These are phyloP conservation scores for Belonocnema kinseyi DNA, from an alignment of 1,140 invertebrate species.

Conservation along the genomic window DNA sequence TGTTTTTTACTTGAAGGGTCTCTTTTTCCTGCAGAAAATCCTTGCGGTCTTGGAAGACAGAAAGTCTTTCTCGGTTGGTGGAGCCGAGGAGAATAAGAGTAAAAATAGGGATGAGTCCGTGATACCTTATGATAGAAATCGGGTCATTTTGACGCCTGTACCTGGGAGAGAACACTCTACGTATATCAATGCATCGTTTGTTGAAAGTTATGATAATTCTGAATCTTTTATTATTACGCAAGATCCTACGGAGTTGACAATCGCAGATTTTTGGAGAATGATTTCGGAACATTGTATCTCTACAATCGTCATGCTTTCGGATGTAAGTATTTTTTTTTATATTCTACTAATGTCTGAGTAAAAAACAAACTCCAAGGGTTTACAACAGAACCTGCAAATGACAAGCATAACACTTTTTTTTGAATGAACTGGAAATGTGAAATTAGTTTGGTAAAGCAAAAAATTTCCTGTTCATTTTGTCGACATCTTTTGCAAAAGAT, in stretches of 20 bases:
- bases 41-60: slow-evolving; percentile 86
- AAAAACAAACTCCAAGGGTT: neutral
- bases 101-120: slow-evolving; percentile 92
- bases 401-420: no score
- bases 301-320: slow-evolving; percentile 96
- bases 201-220: slow-evolving; percentile 96
- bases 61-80: slow-evolving; percentile 88
- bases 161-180: slow-evolving; percentile 91
- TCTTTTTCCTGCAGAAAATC: slow-evolving; percentile 80
- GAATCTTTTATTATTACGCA: slow-evolving; percentile 97
- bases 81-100: slow-evolving; percentile 88
- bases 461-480: no score
- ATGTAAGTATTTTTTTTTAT: slow-evolving; percentile 77
- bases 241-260: slow-evolving; percentile 92
- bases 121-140: slow-evolving; percentile 93
- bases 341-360: neutral
- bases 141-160: slow-evolving; percentile 90
- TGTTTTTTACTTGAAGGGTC: slow-evolving; percentile 34
- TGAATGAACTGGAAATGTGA: no score
- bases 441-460: no score
- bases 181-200: slow-evolving; percentile 98
- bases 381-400: no score
- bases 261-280: slow-evolving; percentile 98
- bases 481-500: no score
- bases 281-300: slow-evolving; percentile 93